These are phyloP conservation scores for Hirudo medicinalis DNA, from an alignment of 1,140 invertebrate species.

Conservation along the genomic window DNA sequence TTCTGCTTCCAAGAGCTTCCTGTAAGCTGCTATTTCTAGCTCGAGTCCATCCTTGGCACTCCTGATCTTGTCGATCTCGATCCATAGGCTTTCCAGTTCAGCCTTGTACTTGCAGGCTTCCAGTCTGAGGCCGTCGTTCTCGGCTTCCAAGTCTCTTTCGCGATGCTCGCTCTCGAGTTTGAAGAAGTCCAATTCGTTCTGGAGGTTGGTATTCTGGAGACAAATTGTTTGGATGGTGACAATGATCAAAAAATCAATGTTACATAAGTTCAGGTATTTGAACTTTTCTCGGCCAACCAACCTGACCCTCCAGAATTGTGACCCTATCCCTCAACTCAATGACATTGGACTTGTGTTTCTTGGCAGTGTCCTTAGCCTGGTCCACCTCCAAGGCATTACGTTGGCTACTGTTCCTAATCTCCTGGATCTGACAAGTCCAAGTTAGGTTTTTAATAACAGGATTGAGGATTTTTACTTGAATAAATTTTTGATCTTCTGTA, in stretches of 20 bases:
- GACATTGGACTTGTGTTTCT: too few species aligned
- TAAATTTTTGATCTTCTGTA: too few species aligned
- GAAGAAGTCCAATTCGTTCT: background rate
- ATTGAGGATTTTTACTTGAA: too few species aligned
- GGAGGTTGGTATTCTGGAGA: background rate
- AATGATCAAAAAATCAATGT: too few species aligned
- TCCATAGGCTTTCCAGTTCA: constrained; percentile 1
- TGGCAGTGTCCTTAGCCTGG: too few species aligned
- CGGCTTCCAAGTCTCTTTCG: background rate
- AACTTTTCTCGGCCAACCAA: too few species aligned
- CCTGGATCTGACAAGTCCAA: too few species aligned
- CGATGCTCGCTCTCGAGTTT: background rate
- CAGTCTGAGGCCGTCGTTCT: background rate
- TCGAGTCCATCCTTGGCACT: constrained; percentile 8
- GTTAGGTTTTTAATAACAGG: too few species aligned
- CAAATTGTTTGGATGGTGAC: too few species aligned
- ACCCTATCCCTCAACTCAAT: too few species aligned
- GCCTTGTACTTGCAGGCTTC: background rate
- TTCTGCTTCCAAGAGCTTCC: constrained; percentile 18
- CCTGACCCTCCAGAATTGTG: too few species aligned
- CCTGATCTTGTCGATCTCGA: constrained; percentile 6
- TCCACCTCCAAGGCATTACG: background rate
- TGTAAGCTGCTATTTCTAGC: constrained; percentile 21
- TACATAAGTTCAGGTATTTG: too few species aligned
- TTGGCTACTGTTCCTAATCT: background rate